Base-by-base conservation (phyloP, 2,888 invertebrate genomes). In the Philaethria dido region DNA sequence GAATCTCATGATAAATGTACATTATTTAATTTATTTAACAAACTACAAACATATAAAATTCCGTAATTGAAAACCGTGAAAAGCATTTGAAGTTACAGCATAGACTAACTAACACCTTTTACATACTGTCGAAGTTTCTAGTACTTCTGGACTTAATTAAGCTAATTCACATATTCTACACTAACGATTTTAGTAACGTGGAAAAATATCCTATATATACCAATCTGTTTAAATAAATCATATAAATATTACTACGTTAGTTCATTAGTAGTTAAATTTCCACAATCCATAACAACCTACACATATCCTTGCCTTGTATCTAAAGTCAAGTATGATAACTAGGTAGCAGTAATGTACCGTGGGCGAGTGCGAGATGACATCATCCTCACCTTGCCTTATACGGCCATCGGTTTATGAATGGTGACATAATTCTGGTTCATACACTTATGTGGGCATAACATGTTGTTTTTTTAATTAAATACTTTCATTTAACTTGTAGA, bases 291-390 rank as follows among this genome's bases (percentile, higher is more conserved):
- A 4, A 39, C 66, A 64, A 14, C 64, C 69, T 42, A 70, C 64
- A 65, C 22, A 48, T 20, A 57, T 65, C 73, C 69, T 73, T 68
- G 71, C 73, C 69, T 73, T 68, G 71, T 73, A 69, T 70, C 69
- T 68, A 66, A 71, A 64, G 44, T 57, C 62, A 18, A 64, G 45
- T 60, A 64, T 63, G 57, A 68, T 60, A 73, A 61, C 1, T 16
- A 33, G 29, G 14, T 1, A 45, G 9, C n/a, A 1, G 47, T 13
- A 18, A 16, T 13, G 25, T n/a, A 3, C 9, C 4, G 62, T 64
- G 60, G 62, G 16, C 64, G 44, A n/a, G n/a, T n/a, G 55, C 22
- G 55, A 6, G 50, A 42, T 76, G 75, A 76, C 74, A 75, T 75
- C 75, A 76, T 68, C 64, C 59, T 59, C 45, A 44, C 55, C 36